Percentiles rank a stretch among this genome's conserved stretches.
Conservation (phyloP, 2,797 vertebrate genomes). For the Poecilia picta region DNA sequence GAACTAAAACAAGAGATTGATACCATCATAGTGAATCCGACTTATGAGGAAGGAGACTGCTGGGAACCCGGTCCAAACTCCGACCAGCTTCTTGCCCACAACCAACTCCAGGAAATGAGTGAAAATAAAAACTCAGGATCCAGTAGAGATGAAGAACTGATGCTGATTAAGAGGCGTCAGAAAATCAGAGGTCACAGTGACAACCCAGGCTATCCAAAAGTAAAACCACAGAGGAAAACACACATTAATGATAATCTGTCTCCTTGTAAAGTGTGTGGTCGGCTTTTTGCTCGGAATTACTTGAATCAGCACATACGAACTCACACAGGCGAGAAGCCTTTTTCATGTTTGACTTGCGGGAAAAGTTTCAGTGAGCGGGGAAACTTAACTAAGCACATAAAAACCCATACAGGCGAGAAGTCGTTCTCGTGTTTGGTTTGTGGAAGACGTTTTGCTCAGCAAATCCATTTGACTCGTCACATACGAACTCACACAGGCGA, state of each 20-base stretch:
- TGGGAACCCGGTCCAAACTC: background rate
- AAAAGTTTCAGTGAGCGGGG: background rate
- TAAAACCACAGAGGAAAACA: background rate
- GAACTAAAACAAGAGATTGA: background rate
- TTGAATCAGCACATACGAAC: background rate
- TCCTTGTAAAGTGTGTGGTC: background rate
- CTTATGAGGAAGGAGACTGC: background rate
- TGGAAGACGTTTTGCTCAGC: background rate
- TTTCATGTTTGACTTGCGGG: background rate
- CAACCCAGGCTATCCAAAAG: background rate
- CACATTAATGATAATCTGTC: background rate
- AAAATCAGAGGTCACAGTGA: background rate
- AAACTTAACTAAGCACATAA: background rate
- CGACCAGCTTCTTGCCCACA: background rate
- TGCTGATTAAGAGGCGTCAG: background rate
- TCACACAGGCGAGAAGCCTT: background rate
- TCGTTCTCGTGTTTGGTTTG: background rate
- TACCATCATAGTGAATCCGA: background rate
- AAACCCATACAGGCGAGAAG: background rate
- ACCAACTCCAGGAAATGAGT: background rate
- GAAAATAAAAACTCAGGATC: background rate
- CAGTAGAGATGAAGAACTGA: background rate
- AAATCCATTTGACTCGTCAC: conserved; percentile 3
- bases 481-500: background rate
- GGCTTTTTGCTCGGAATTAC: conserved; percentile 1